These are phyloP conservation scores for Chionodraco myersi DNA, from an alignment of 2,113 vertebrate genomes.

Conservation along the genomic window DNA sequence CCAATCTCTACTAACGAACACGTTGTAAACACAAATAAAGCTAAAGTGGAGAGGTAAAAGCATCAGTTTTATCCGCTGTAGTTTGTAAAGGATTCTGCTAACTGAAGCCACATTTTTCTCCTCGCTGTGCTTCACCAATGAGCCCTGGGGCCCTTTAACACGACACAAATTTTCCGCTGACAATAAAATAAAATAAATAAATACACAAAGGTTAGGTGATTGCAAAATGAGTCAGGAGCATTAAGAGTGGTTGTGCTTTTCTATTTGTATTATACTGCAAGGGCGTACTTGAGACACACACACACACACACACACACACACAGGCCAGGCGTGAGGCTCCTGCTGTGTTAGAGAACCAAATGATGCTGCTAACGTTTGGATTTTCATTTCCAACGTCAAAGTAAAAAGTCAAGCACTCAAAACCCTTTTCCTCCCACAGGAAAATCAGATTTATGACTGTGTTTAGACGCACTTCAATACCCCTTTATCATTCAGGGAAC, in stretches of 20 bases:
- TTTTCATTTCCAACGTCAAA: constrained; percentile 23
- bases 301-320: constrained; percentile 16
- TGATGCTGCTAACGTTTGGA: constrained; percentile 5
- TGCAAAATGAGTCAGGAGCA: constrained; percentile 66
- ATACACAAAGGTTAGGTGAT: constrained; percentile 50
- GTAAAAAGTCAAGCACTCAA: constrained; percentile 10
- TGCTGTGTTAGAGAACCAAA: constrained; percentile 9
- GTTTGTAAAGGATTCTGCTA: constrained; percentile 57
- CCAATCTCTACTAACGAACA: constrained; percentile 50
- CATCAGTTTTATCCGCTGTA: constrained; percentile 20
- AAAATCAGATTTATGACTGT: constrained; percentile 25
- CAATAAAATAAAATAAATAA: constrained; percentile 75
- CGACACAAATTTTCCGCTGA: constrained; percentile 78
- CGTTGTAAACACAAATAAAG: constrained; percentile 32
- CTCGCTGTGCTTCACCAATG: constrained; percentile 28
- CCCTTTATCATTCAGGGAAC: constrained; percentile 44
- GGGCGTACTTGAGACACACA: constrained; percentile 25
- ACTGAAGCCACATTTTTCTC: constrained; percentile 73
- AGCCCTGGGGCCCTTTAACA: constrained; percentile 52
- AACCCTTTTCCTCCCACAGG: background rate
- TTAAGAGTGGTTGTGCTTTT: constrained; percentile 38
- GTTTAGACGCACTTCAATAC: constrained; percentile 36
- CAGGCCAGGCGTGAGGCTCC: background rate
- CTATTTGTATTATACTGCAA: constrained; percentile 41
- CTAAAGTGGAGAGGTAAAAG: constrained; percentile 10